phyloP scores from a whole-genome alignment of 1,140 invertebrate genomes.

The Galendromus occidentalis region DNA sequence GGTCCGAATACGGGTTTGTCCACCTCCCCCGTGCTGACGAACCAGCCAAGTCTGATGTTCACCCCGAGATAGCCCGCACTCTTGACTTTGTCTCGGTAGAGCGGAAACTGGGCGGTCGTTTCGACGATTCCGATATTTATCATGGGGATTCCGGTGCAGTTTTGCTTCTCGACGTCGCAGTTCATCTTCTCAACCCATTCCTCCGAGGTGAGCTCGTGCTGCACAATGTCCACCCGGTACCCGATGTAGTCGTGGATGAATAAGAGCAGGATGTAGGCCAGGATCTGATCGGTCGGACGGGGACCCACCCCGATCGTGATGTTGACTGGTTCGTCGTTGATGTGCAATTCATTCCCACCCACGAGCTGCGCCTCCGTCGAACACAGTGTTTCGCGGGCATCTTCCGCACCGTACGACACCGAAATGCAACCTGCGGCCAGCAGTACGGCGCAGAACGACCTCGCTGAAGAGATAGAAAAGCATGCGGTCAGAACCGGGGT shows the following conservation, averaged over 20 bases:
- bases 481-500: no score
- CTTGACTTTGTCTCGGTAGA: not conserved
- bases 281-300: not conserved
- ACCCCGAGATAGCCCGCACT: not conserved
- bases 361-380: no score
- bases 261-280: not conserved
- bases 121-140: not conserved
- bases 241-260: not conserved
- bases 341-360: not conserved
- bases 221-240: not conserved
- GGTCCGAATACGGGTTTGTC: not conserved
- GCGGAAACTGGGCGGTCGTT: not conserved
- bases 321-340: not conserved
- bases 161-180: not conserved
- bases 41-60: not conserved
- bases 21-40: not conserved
- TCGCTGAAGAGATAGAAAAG: no score
- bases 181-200: not conserved
- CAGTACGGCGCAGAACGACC: no score
- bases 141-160: not conserved
- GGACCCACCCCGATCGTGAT: not conserved
- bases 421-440: no score
- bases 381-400: no score
- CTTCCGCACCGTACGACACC: no score
- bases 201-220: not conserved